phyloP scores from a whole-genome alignment of 2,888 invertebrate species.

The Serrognathus titanus region DNA sequence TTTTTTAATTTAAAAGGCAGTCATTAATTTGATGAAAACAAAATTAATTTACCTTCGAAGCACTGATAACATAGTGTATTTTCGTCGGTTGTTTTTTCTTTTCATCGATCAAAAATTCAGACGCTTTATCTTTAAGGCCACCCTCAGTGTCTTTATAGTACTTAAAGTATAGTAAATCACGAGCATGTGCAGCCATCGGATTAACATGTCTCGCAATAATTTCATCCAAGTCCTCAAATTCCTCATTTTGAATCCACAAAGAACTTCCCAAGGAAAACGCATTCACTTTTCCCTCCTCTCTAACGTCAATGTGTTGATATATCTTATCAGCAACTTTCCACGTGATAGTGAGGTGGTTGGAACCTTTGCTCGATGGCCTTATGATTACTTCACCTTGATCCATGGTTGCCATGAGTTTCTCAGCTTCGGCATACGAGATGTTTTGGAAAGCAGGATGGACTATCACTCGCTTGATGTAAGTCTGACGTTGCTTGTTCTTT shows the following conservation, averaged over 20 bases:
- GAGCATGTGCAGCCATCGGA: slow-evolving; percentile 92
- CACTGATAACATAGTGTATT: slow-evolving; percentile 85
- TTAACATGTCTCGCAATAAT: slow-evolving; percentile 95
- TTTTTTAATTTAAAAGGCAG: neutral
- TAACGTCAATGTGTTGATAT: slow-evolving; percentile 93
- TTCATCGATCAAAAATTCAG: slow-evolving; percentile 83
- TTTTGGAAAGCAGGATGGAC: slow-evolving; percentile 98
- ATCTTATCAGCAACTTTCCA: slow-evolving; percentile 97
- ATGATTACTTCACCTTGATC: slow-evolving; percentile 97
- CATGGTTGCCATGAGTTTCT: slow-evolving; percentile 85
- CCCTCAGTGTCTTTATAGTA: slow-evolving; percentile 78
- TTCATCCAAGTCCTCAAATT: slow-evolving; percentile 98
- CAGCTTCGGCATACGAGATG: slow-evolving; percentile 88
- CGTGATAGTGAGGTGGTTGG: slow-evolving; percentile 93
- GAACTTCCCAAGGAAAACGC: slow-evolving; percentile 88
- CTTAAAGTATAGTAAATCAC: slow-evolving; percentile 88
- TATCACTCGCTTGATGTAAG: slow-evolving; percentile 93
- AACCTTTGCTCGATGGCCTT: slow-evolving; percentile 93
- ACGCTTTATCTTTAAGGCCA: slow-evolving; percentile 82
- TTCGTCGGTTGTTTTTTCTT: slow-evolving; percentile 83
- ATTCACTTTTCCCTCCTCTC: slow-evolving; percentile 95
- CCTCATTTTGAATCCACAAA: slow-evolving; percentile 85
- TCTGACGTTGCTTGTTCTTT: slow-evolving; percentile 76
- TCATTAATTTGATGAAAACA: slow-evolving; percentile 5
- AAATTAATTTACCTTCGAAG: slow-evolving; percentile 58